Evolutionary conservation across 2,888 invertebrate species (phyloP).

Genomic region (Vandiemenella viatica): DNA sequence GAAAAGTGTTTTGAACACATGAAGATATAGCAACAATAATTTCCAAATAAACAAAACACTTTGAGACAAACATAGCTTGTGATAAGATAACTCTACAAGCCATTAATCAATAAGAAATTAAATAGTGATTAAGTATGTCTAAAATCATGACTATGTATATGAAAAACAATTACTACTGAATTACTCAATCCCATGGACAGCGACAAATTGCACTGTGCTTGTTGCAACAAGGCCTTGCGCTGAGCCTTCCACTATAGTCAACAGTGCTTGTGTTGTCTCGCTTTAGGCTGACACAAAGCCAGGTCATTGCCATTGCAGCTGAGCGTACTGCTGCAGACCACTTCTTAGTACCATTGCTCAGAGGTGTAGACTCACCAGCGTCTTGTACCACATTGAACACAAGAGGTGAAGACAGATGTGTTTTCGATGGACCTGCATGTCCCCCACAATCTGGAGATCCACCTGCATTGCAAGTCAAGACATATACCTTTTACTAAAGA

Average conservation of each 20-base stretch:
- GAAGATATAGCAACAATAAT: no score
- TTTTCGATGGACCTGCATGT: conserved; percentile 2
- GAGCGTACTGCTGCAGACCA: neutral
- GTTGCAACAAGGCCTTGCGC: conserved; percentile 13
- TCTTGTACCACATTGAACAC: conserved; percentile 18
- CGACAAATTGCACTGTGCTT: conserved; percentile 10
- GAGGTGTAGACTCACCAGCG: conserved; percentile 16
- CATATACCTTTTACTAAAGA: no score
- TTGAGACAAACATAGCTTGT: no score
- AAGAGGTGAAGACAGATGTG: conserved; percentile 17
- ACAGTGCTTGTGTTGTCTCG: conserved; percentile 11
- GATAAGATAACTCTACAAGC: no score
- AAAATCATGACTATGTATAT: no score
- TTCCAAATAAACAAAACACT: no score
- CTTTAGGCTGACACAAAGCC: conserved; percentile 3
- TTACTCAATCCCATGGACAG: conserved; percentile 16
- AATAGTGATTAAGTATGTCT: no score
- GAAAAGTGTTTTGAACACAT: no score
- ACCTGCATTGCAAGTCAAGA: no score
- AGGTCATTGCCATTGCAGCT: conserved; percentile 2
- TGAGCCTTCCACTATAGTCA: conserved; percentile 7
- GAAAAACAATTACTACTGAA: no score
- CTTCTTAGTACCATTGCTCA: conserved; percentile 1
- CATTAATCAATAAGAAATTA: no score
- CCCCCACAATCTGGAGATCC: conserved; percentile 14